Evolutionary conservation across 2,888 invertebrate species (phyloP), one percentile per base, ranked within the genome.

Genomic region (Pollenia griseotomentosa): DNA sequence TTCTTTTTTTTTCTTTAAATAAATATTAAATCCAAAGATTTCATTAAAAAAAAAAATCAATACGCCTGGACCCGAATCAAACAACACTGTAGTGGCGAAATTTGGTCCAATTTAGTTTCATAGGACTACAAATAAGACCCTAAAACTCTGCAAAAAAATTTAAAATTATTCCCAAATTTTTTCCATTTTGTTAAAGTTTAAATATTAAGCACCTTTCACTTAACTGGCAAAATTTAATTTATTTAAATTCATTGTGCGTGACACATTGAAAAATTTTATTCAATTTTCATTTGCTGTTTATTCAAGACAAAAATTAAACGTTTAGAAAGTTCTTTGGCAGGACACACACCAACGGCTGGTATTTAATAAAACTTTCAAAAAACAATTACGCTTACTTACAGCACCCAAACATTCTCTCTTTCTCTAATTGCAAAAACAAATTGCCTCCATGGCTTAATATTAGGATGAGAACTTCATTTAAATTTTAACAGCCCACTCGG

Each of bases 281-380:
- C 40, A 40, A 44, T 19, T 65, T 65, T 46, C 16, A 19, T 16
- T 46, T 65, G 44, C 12, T 65, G 16, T 44, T 65, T 65, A 46
- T 65, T 65, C 44, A 65, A 65, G 65, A 19, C 44, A 65, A 65
- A 42, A 33, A 33, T 61, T 42, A 42, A 61, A 63, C 42, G 42
- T 42, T 16, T 63, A 14, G 14, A 40, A 42, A 3, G n/a, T 42
- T 42, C 65, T 65, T 65, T 42, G 23, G 59, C 33, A 19, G 8
- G 12, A 14, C 33, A 12, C 2, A 14, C 59, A 12, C 7, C 14
- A 8, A 46, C 11, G 19, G 9, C 44, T 12, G 65, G 12, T 6
- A 8, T 65, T 65, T 19, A 12, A 44, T 46, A 46, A 46, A 65
- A 44, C 11, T 65, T 44, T 19, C 11, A 11, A 65, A 42, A 53